Conservation (phyloP, 2,113 vertebrate genomes). For the Istiophorus platypterus region DNA sequence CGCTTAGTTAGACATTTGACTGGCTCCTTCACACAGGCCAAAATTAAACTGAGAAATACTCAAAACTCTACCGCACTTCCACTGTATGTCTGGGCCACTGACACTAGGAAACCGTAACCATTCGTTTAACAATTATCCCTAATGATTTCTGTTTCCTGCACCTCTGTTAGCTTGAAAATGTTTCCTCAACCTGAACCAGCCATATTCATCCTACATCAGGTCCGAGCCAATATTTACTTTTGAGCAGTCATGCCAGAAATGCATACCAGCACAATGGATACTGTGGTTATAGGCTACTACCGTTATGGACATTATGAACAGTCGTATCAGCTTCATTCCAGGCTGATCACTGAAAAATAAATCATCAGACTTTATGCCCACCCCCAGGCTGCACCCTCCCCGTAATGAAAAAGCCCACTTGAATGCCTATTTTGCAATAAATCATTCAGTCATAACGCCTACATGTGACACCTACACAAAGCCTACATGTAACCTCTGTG, state of each 20-base stretch:
- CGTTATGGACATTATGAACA: constrained; percentile 12
- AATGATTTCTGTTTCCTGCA: constrained; percentile 61
- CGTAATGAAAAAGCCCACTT: constrained; percentile 48
- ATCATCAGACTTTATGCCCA: constrained; percentile 28
- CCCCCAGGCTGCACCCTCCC: constrained; percentile 32
- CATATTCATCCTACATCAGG: constrained; percentile 35
- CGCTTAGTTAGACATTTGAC: constrained; percentile 20
- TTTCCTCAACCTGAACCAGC: constrained; percentile 63
- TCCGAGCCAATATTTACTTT: constrained; percentile 48
- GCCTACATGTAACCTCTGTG: constrained; percentile 64
- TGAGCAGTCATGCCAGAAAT: constrained; percentile 39
- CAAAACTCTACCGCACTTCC: constrained; percentile 29
- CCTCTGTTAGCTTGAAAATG: constrained; percentile 46
- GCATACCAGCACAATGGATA: constrained; percentile 41
- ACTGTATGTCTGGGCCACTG: constrained; percentile 20
- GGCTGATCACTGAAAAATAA: constrained; percentile 38
- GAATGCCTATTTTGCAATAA: constrained; percentile 50
- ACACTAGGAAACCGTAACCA: constrained; percentile 49
- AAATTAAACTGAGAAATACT: constrained; percentile 46
- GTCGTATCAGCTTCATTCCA: constrained; percentile 32
- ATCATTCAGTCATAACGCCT: constrained; percentile 66
- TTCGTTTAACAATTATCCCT: constrained; percentile 39
- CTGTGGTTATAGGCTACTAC: constrained; percentile 14
- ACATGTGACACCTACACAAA: constrained; percentile 70
- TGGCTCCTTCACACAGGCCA: constrained; percentile 29